Conservation (phyloP, 2,113 vertebrate genomes). For the Egretta garzetta region DNA sequence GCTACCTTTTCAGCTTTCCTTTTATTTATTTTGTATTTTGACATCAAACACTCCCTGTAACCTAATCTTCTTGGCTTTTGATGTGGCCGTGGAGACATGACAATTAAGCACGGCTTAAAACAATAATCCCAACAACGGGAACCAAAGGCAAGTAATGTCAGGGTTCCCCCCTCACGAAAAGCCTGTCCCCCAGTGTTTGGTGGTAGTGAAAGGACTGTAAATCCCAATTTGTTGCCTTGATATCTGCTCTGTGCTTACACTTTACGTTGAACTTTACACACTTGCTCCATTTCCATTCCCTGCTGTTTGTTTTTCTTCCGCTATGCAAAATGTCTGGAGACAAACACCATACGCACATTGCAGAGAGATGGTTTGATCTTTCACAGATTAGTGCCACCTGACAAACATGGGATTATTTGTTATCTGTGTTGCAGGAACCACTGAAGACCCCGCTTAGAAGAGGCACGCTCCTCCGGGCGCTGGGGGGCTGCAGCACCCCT, state of each 20-base stretch:
- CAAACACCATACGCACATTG: not conserved
- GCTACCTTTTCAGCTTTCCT: constrained; percentile 51
- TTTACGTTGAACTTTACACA: constrained; percentile 17
- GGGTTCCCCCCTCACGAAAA: constrained; percentile 18
- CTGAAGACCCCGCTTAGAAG: not conserved
- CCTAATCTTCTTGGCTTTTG: constrained; percentile 70
- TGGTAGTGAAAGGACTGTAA: constrained; percentile 35
- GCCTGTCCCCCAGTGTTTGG: not conserved
- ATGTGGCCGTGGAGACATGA: constrained; percentile 74
- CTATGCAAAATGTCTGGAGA: constrained; percentile 50
- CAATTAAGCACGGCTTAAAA: constrained; percentile 71
- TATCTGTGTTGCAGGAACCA: not conserved
- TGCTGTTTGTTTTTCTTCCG: constrained; percentile 54
- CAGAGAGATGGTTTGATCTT: constrained; percentile 47
- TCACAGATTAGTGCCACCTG: constrained; percentile 40
- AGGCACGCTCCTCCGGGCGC: accelerated
- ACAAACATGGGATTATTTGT: constrained; percentile 8
- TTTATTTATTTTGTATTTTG: constrained; percentile 72
- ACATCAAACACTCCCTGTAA: constrained; percentile 74
- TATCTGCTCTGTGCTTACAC: constrained; percentile 10
- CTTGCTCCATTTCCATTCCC: constrained; percentile 40
- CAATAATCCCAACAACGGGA: constrained; percentile 66
- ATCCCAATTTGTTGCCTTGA: constrained; percentile 15
- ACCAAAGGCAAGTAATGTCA: constrained; percentile 66
- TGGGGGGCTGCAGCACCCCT: not conserved